Conservation (phyloP, 2,888 invertebrate species). For the Amphipoea lucens region DNA sequence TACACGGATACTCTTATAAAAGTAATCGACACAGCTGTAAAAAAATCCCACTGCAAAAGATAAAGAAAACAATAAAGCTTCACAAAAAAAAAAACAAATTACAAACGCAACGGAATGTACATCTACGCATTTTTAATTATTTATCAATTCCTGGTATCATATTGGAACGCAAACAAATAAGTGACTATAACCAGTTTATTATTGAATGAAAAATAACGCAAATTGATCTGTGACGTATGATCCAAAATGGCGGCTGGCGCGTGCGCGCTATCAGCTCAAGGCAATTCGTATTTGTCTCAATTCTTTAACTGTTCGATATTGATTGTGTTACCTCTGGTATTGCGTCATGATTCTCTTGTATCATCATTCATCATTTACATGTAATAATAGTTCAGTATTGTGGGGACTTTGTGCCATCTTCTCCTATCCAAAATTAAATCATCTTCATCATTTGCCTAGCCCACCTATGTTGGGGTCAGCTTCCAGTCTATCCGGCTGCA, state of each 20-base stretch:
- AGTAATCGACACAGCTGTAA: neutral
- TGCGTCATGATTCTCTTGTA: slow-evolving; percentile 35
- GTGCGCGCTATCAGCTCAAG: slow-evolving; percentile 59
- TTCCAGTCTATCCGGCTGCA: neutral
- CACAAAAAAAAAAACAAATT: neutral
- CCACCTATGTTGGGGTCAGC: neutral
- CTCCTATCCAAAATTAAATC: neutral
- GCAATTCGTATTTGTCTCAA: slow-evolving; percentile 47
- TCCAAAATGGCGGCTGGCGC: slow-evolving; percentile 49
- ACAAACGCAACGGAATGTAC: neutral
- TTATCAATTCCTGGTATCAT: slow-evolving; percentile 33
- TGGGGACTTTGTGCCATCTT: neutral
- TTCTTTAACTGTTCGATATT: slow-evolving; percentile 22
- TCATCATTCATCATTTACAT: neutral
- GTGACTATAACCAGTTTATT: slow-evolving; percentile 19
- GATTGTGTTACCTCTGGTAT: slow-evolving; percentile 15
- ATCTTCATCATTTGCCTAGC: neutral
- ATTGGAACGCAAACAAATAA: slow-evolving; percentile 33
- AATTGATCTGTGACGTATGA: slow-evolving; percentile 48
- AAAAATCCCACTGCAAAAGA: neutral
- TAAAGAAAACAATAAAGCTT: neutral
- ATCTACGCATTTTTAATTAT: slow-evolving; percentile 2
- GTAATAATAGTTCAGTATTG: neutral
- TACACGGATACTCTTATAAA: neutral
- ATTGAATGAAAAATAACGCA: slow-evolving; percentile 37